A percentile compares a stretch with the other conserved stretches of the same genome.
Conservation (phyloP, 1,140 invertebrate genomes). For the Idris sp. region DNA sequence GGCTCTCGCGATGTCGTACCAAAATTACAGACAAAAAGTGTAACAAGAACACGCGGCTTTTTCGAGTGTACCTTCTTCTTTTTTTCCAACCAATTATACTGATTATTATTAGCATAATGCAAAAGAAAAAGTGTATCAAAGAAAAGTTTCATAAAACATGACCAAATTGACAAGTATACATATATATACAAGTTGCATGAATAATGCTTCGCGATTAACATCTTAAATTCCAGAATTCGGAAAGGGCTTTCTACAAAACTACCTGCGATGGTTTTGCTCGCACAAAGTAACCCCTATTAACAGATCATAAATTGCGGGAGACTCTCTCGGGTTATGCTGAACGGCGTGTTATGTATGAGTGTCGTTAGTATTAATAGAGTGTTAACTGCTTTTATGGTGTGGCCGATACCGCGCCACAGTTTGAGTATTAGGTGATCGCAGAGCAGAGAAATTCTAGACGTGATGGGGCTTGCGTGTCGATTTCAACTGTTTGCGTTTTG, state of each 20-base stretch:
- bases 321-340: conserved; percentile 59
- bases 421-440: too few relatives aligned
- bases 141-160: neutral
- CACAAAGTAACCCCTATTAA: conserved; percentile 67
- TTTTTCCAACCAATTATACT: conserved; percentile 37
- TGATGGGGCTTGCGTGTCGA: conserved; percentile 61
- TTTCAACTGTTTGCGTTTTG: conserved; percentile 58
- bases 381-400: conserved; percentile 76
- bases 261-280: conserved; percentile 52
- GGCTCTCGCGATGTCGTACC: conserved; percentile 36
- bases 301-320: conserved; percentile 63
- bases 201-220: conserved; percentile 4
- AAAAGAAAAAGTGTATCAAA: conserved; percentile 10
- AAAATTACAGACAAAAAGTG: conserved; percentile 30
- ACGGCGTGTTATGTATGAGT: conserved; percentile 74
- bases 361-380: conserved; percentile 78
- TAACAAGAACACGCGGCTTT: conserved; percentile 15
- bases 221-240: conserved; percentile 27
- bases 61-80: conserved; percentile 24
- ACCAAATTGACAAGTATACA: neutral
- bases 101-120: conserved; percentile 41
- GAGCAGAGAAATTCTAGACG: conserved; percentile 55
- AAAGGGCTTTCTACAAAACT: conserved; percentile 57
- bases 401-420: conserved; percentile 69
- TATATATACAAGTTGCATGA: too few relatives aligned